These are phyloP conservation scores for Tachysurus fulvidraco DNA, from an alignment of 2,113 vertebrate species.

Conservation along the genomic window DNA sequence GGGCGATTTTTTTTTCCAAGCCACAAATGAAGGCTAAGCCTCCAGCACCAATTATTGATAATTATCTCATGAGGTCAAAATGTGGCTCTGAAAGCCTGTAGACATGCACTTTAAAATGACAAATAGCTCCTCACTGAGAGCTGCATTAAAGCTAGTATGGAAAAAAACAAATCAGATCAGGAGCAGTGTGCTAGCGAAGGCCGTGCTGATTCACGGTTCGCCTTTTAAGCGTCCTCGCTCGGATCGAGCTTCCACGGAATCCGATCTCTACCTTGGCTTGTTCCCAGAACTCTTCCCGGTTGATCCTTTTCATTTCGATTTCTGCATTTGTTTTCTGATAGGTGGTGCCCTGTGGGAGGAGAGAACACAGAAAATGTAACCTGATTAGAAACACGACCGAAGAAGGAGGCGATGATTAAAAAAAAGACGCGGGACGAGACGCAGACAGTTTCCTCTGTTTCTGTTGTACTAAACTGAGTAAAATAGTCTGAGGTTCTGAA, in stretches of 20 bases:
- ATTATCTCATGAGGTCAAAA: conserved; percentile 1
- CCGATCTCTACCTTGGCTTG: conserved; percentile 85
- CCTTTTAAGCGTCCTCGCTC: background rate
- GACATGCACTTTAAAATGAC: background rate
- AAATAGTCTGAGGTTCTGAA: background rate
- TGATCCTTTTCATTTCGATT: conserved; percentile 96
- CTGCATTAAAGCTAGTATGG: conserved; percentile 14
- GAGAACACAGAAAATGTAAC: conserved; percentile 21
- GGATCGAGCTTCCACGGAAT: background rate
- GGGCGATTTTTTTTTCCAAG: conserved; percentile 2
- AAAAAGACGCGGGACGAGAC: background rate
- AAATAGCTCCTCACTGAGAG: background rate
- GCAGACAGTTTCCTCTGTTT: background rate
- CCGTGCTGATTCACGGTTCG: background rate
- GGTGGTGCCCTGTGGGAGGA: conserved; percentile 82
- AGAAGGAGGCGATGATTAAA: conserved; percentile 7
- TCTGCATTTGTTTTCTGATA: conserved; percentile 96
- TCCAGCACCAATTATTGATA: conserved; percentile 21
- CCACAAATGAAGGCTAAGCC: background rate
- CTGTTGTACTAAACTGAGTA: no score
- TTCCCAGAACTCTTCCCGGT: conserved; percentile 97
- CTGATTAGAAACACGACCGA: conserved; percentile 16
- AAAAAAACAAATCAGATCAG: background rate
- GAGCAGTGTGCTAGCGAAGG: background rate
- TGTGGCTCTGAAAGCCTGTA: background rate